phyloP scores from a whole-genome alignment of 1,140 invertebrate species.

The Drosophila asahinai region DNA sequence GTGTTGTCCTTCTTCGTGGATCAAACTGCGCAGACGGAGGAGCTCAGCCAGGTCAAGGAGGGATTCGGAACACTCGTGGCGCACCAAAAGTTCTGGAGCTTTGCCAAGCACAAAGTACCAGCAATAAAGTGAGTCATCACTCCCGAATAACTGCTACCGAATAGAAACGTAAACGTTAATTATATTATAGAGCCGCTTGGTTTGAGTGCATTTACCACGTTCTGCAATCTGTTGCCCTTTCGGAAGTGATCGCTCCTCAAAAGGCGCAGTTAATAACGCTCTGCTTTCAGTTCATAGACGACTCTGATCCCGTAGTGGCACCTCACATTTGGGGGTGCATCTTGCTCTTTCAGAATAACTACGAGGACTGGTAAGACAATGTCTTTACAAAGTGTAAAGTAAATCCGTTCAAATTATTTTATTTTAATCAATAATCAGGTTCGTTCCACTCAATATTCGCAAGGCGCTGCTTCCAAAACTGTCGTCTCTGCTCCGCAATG shows the following conservation, averaged over 20 bases:
- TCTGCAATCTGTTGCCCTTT: conserved; percentile 86
- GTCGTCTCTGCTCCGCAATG: conserved; percentile 88
- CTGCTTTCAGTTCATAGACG: conserved; percentile 90
- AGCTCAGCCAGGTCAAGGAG: conserved; percentile 84
- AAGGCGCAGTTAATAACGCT: conserved; percentile 87
- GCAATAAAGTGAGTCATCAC: conserved; percentile 85
- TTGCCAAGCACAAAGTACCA: conserved; percentile 87
- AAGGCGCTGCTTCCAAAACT: conserved; percentile 91
- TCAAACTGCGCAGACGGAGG: conserved; percentile 86
- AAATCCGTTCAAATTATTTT: neutral
- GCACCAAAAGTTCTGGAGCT: conserved; percentile 91
- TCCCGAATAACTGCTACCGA: neutral
- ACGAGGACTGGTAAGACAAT: conserved; percentile 67
- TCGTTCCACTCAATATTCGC: conserved; percentile 88
- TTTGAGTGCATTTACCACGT: conserved; percentile 89
- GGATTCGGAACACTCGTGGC: conserved; percentile 49
- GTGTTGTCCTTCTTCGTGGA: conserved; percentile 88
- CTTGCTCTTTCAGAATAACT: conserved; percentile 69
- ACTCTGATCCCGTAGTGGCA: conserved; percentile 89
- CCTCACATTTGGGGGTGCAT: conserved; percentile 88
- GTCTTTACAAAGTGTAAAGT: no score
- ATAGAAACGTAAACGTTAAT: neutral
- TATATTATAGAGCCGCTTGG: conserved; percentile 86
- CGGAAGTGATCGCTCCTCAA: conserved; percentile 86
- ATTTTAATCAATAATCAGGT: conserved; percentile 85